phyloP scores from a whole-genome alignment of 64 coral and sea anemone species.

The Stichodactyla mertensii region DNA sequence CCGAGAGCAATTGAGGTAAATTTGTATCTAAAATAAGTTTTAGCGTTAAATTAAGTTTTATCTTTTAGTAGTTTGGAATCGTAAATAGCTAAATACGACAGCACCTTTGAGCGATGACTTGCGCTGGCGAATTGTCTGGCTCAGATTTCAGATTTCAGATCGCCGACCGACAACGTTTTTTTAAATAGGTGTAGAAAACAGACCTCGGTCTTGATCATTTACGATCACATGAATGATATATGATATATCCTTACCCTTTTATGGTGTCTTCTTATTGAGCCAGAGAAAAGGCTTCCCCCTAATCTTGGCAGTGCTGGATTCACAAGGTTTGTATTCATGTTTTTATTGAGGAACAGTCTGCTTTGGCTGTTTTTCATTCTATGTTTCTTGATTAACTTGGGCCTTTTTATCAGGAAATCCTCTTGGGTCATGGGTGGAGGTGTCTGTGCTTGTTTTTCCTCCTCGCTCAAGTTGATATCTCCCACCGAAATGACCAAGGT shows the following conservation, averaged over 20 bases:
- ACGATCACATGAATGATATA: no score
- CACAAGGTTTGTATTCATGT: neutral
- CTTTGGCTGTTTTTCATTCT: neutral
- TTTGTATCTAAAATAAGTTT: no score
- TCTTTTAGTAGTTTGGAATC: no score
- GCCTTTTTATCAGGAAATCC: neutral
- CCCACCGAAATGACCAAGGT: neutral
- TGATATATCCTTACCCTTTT: neutral
- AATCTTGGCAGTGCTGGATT: neutral
- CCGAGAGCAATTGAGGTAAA: no score
- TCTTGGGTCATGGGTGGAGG: neutral
- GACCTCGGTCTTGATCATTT: no score
- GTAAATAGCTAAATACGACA: no score
- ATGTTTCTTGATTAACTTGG: neutral
- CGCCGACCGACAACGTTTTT: no score
- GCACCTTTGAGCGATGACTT: no score
- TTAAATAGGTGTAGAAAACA: no score
- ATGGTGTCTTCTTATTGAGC: neutral
- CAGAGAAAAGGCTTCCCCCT: neutral
- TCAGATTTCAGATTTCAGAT: no score
- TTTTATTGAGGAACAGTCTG: neutral
- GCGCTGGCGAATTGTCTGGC: no score
- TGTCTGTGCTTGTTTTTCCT: neutral
- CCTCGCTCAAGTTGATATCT: neutral
- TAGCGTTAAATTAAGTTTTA: no score